Base-by-base conservation (phyloP, 2,797 vertebrate genomes). In the Anguilla obscura region DNA sequence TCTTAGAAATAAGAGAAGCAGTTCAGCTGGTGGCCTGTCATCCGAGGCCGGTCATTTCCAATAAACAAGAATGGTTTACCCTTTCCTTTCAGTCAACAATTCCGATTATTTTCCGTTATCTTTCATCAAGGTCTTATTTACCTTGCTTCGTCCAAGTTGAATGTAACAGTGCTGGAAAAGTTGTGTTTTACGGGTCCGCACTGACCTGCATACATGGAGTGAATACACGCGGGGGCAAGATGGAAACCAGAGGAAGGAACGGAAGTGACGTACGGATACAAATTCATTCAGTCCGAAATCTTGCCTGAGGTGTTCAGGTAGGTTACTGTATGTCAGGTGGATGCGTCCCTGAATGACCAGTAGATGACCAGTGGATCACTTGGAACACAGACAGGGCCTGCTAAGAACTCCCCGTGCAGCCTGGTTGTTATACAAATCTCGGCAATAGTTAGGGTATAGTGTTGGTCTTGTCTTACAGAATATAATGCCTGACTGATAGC, bases 191-290 rank as follows among this genome's bases (percentile, higher is more conserved):
- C 74, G 93, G 91, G 93, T 94, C 94, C 93, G 91, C 89, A 95
- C 95, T 96, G 93, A 96, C 95, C 95, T 96, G 96, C 94, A 95
- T 90, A 94, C 94, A 95, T 94, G 92, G 93, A 92, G 93, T 94
- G 94, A 90, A 94, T 95, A 96, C 96, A 96, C 96, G 96, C 95
- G 95, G 92, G 92, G 91, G 92, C 93, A 96, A 96, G 94, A 96
- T 96, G 96, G 96, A 95, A 92, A 94, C 93, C 89, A 93, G 92
- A 95, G 94, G 79, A 92, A 36, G 92, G 56, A 21, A 24, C 88
- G 96, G 96, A 96, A 93, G 92, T 96, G 95, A 96, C 94, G 95
- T 91, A 1, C 0, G 7, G 18, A 0, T n/a, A 40, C 21, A 86
- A n/a, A 58, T 82, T 48, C 1, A 50, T 9, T 24, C 9, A 80